Percentiles rank a stretch among this genome's conserved stretches.
phyloP scores from a whole-genome alignment of 2,113 vertebrate species.

The Pantherophis guttatus region DNA sequence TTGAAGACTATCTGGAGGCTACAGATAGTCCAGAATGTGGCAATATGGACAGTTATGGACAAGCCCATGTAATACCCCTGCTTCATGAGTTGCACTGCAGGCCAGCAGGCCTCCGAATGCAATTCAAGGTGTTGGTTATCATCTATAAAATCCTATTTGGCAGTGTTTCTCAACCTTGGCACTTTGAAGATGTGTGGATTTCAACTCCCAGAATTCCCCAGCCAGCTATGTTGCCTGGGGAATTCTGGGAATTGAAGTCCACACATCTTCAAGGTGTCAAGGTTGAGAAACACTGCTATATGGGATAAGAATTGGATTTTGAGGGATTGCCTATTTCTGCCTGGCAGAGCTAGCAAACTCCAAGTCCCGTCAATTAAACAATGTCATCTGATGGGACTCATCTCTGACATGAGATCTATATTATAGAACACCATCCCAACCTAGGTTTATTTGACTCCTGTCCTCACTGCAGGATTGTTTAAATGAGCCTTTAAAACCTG shows the following conservation, averaged over 20 bases:
- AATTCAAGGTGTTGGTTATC: not conserved
- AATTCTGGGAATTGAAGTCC: not conserved
- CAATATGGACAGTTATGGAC: not conserved
- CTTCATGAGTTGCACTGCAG: not conserved
- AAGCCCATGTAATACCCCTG: not conserved
- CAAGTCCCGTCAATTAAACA: not conserved
- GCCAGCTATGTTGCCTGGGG: not conserved
- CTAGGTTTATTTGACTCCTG: not conserved
- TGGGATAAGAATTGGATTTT: not conserved
- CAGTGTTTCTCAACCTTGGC: too few species aligned
- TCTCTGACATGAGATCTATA: not conserved
- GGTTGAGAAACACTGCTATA: not conserved
- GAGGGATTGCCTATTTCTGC: not conserved
- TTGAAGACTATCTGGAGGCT: not conserved
- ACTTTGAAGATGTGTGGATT: too few species aligned
- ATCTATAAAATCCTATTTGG: not conserved
- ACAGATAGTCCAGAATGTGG: not conserved
- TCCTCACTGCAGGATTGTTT: not conserved
- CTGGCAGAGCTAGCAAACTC: not conserved
- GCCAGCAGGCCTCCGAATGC: not conserved
- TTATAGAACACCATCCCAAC: not conserved
- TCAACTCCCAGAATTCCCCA: too few species aligned
- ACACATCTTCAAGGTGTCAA: not conserved
- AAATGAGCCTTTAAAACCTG: not conserved
- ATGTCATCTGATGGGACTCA: not conserved